These are phyloP conservation scores for Sakesphorus luctuosus DNA, from an alignment of 2,113 vertebrate genomes.

Conservation along the genomic window DNA sequence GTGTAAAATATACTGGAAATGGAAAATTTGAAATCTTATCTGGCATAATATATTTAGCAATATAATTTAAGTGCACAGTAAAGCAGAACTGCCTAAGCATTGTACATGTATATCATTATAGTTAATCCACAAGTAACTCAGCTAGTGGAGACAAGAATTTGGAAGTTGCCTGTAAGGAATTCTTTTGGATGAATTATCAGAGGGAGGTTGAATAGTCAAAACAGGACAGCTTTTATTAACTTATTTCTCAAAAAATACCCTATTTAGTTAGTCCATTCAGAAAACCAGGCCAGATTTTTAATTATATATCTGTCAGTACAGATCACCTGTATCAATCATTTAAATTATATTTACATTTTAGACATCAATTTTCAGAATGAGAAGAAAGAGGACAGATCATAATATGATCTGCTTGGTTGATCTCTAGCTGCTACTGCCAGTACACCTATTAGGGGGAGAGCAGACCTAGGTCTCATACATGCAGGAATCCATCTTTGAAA, in stretches of 20 bases:
- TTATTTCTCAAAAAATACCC: background rate
- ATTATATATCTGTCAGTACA: background rate
- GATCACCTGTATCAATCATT: background rate
- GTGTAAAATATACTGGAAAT: background rate
- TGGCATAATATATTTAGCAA: background rate
- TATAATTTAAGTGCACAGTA: background rate
- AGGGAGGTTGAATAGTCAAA: background rate
- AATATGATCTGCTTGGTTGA: background rate
- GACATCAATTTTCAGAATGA: background rate
- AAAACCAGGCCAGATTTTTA: background rate
- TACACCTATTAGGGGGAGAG: background rate
- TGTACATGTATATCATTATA: background rate
- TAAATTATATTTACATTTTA: background rate
- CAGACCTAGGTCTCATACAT: accelerated
- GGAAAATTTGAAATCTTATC: background rate
- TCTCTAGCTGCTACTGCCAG: background rate
- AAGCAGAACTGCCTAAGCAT: background rate
- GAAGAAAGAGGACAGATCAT: background rate
- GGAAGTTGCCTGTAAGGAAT: background rate
- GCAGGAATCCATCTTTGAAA: background rate
- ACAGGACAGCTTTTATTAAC: background rate
- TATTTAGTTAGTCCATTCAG: background rate
- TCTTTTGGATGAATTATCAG: background rate
- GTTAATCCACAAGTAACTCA: background rate
- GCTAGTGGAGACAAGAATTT: background rate